phyloP scores from a whole-genome alignment of 35 echinoderm and acorn worm genomes.

The Patiria miniata region DNA sequence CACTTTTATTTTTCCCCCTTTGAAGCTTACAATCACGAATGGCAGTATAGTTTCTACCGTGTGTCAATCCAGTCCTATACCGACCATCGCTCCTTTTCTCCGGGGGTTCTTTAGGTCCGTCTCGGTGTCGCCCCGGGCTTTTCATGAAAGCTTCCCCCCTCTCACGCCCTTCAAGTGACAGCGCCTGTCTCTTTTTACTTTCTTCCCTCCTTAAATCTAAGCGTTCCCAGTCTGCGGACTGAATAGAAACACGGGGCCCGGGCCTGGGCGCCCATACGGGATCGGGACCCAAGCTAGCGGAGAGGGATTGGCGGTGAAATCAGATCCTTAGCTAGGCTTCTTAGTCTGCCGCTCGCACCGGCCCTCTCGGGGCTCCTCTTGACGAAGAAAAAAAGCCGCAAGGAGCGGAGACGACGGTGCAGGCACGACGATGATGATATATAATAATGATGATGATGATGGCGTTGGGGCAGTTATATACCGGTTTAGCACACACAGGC shows the following conservation, averaged over 20 bases:
- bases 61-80: slow-evolving; percentile 16
- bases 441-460: too few species aligned
- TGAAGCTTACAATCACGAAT: not conserved
- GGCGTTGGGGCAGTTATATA: too few species aligned
- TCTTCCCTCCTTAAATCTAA: too few species aligned
- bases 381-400: not conserved
- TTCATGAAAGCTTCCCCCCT: not conserved
- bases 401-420: not conserved
- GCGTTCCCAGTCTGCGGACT: not conserved
- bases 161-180: slow-evolving; percentile 22
- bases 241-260: slow-evolving; percentile 14
- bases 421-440: too few species aligned
- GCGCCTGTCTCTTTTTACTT: not conserved
- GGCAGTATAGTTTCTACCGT: slow-evolving; percentile 2
- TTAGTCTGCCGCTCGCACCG: not conserved
- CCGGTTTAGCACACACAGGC: too few species aligned
- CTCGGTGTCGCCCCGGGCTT: slow-evolving; percentile 1
- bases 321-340: not conserved
- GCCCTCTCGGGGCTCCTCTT: slow-evolving; percentile 20
- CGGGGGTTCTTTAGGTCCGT: not conserved
- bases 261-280: too few species aligned
- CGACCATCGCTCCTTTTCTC: not conserved
- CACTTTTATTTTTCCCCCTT: not conserved
- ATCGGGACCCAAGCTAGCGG: not conserved
- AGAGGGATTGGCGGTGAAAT: slow-evolving; percentile 11